Base-by-base conservation (phyloP, 2,113 vertebrate genomes). In the Prolemur simus region DNA sequence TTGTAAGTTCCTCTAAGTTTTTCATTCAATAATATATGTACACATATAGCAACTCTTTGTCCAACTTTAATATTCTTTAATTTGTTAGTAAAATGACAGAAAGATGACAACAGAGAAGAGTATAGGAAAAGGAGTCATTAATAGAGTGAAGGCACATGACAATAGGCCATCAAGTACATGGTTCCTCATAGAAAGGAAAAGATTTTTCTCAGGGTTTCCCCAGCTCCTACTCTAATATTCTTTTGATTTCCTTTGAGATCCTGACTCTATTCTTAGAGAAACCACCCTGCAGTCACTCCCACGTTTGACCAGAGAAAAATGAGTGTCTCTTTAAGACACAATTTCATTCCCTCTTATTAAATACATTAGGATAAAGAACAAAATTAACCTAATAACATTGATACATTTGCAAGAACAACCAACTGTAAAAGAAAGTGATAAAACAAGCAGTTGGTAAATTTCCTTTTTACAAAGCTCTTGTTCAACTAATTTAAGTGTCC, bases 401-500 rank as follows among this genome's bases (percentile, higher is more conserved):
- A 88, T 81, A 73, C 58, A 95, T 94, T 95, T 97, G 18, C 77
- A 94, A 96, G 87, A 96, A 96, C 47, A 96, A 47, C 94, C 87
- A 96, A 92, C 81, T 97, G 82, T 96, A 96, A 96, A 97, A 95
- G 84, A 94, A 93, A 96, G 80, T 94, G 71, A 95, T 92, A 83
- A 96, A 97, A 77, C 71, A 94, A 97, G 93, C 80, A 97, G 90
- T 97, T 98, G 97, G 92, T 95, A 94, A 96, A 96, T 97, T 95
- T 97, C 91, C 81, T 71, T 97, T 98, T 97, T 97, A 96, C 34
- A 90, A 47, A 60, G 81, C 54, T 91, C 97, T 96, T 97, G 96
- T 98, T 97, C 96, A 96, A 97, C 96, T 97, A 97, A 96, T 97
- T 97, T 92, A 95, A 98, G 58, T 86, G 37, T 52, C 87, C 87